Evolutionary conservation across 1,140 invertebrate genomes (phyloP).

Genomic region (Dinothrombium tinctorium): DNA sequence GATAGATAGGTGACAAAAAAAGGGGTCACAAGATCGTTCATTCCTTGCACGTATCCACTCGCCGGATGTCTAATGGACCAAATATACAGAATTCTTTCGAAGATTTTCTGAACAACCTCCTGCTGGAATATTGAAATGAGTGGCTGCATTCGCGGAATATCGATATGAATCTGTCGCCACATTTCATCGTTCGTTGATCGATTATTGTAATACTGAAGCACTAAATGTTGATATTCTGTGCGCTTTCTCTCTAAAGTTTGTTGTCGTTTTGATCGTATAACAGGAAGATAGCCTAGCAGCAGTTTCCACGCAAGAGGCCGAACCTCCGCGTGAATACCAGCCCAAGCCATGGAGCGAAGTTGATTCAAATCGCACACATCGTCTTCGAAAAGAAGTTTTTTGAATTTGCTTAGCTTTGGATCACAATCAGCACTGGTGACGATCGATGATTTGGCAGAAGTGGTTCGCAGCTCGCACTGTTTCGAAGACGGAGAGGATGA

Average conservation of each 20-base stretch:
- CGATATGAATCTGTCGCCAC: constrained; percentile 59
- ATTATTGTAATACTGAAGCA: constrained; percentile 84
- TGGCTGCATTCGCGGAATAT: constrained; percentile 89
- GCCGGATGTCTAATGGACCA: constrained; percentile 98
- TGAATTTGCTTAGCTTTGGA: constrained; percentile 12
- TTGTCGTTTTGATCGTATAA: constrained; percentile 56
- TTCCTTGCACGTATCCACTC: constrained; percentile 96
- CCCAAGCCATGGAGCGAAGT: constrained; percentile 34
- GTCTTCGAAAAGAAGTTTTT: constrained; percentile 10
- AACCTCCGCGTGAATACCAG: constrained; percentile 67
- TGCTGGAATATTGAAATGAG: constrained; percentile 80
- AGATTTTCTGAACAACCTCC: constrained; percentile 65
- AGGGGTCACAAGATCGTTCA: constrained; percentile 93
- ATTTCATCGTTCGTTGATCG: constrained; percentile 24
- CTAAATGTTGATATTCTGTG: constrained; percentile 79
- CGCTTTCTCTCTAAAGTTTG: constrained; percentile 66
- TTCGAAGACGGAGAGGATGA: no score
- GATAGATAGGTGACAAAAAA: constrained; percentile 98
- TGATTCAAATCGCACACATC: constrained; percentile 12
- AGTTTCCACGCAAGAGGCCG: constrained; percentile 46
- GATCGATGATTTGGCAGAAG: no score
- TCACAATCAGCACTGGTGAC: no score
- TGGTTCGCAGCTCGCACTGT: no score
- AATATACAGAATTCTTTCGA: constrained; percentile 93
- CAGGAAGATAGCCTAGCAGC: constrained; percentile 70